A percentile compares a stretch with the other conserved stretches of the same genome.
Conservation (phyloP, 2,888 invertebrate genomes). For the Heteropelma amictum region DNA sequence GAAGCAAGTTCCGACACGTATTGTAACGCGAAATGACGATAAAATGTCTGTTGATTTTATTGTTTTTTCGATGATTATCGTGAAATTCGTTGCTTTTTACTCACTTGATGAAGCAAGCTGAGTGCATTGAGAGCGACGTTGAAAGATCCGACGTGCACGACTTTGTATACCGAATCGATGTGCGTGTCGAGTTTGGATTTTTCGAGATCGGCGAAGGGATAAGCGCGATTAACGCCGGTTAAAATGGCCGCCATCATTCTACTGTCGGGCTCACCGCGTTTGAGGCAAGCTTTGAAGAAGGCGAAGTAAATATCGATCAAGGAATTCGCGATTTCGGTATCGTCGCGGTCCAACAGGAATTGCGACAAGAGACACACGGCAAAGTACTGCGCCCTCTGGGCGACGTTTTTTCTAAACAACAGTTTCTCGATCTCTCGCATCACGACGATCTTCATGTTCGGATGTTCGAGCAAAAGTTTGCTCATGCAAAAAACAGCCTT, state of each 20-base stretch:
- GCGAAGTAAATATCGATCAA: conserved; percentile 95
- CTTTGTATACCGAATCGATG: conserved; percentile 87
- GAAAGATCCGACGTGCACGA: conserved; percentile 89
- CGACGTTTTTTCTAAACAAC: conserved; percentile 92
- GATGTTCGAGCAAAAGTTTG: conserved; percentile 89
- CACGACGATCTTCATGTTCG: conserved; percentile 94
- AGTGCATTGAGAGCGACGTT: conserved; percentile 82
- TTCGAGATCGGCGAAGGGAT: conserved; percentile 87
- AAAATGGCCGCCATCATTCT: conserved; percentile 91
- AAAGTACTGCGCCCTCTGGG: conserved; percentile 93
- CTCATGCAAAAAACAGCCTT: conserved; percentile 92
- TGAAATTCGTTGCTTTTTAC: conserved; percentile 52
- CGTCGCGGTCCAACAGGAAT: conserved; percentile 87
- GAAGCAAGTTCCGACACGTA: background rate
- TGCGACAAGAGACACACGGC: conserved; percentile 94
- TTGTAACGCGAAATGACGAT: background rate
- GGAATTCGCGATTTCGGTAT: conserved; percentile 87
- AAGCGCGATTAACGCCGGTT: conserved; percentile 90
- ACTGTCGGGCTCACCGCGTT: conserved; percentile 90
- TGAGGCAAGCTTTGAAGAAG: conserved; percentile 95
- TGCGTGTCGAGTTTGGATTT: conserved; percentile 81
- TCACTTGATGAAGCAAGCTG: conserved; percentile 80
- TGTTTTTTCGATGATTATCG: too few relatives aligned
- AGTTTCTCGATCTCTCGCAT: conserved; percentile 93
- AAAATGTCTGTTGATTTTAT: too few relatives aligned